Conservation (phyloP, 2,113 vertebrate genomes). For the Corythornis vintsioides region DNA sequence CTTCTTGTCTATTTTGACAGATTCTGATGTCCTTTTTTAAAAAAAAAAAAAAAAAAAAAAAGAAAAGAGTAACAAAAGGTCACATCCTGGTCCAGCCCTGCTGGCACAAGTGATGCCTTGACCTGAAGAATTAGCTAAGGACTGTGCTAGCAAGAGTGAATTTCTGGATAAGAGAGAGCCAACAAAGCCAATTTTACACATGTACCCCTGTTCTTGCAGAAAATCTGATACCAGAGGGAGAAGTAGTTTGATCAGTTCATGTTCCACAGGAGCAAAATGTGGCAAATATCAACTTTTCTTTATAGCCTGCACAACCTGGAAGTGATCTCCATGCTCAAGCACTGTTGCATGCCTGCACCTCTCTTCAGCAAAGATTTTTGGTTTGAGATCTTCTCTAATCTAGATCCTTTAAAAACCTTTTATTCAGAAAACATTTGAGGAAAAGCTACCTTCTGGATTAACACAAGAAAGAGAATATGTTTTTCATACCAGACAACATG, state of each 20-base stretch:
- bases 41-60: not conserved
- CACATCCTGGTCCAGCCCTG: not conserved
- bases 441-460: not conserved
- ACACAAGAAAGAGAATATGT: not conserved
- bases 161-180: not conserved
- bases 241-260: not conserved
- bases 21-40: not conserved
- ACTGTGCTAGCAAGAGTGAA: not conserved
- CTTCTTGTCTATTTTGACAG: not conserved
- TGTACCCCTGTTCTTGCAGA: not conserved
- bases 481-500: not conserved
- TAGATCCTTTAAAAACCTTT: not conserved
- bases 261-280: not conserved
- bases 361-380: not conserved
- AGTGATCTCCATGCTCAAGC: not conserved
- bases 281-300: not conserved
- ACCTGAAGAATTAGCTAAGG: not conserved
- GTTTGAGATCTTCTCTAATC: not conserved
- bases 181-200: not conserved
- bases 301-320: not conserved
- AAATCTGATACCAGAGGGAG: not conserved
- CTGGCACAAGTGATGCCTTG: not conserved
- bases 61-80: not conserved
- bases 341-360: not conserved
- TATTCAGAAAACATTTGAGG: not conserved